phyloP scores from a whole-genome alignment of 2,113 vertebrate species.

The Corydoras maculifer region DNA sequence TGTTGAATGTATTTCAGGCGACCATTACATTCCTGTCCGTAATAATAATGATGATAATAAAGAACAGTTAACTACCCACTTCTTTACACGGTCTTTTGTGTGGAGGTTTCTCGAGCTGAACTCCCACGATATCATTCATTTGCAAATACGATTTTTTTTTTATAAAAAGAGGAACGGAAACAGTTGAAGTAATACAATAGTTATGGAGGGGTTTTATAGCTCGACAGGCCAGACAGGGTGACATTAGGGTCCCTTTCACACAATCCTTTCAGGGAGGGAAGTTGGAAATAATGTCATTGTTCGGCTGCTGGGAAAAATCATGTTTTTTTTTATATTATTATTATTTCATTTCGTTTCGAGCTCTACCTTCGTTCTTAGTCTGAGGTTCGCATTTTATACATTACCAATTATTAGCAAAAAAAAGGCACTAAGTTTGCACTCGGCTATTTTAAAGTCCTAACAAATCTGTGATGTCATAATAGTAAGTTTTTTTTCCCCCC shows the following conservation, averaged over 20 bases:
- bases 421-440: too few species aligned
- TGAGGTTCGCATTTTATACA: too few species aligned
- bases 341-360: too few species aligned
- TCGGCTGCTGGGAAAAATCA: constrained; percentile 8
- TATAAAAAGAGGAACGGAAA: background rate
- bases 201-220: background rate
- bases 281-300: constrained; percentile 10
- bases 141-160: constrained; percentile 3
- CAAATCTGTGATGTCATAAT: too few species aligned
- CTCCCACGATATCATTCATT: constrained; percentile 14
- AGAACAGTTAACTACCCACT: constrained; percentile 66
- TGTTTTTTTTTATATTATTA: background rate
- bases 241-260: background rate
- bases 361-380: too few species aligned
- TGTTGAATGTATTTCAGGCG: constrained; percentile 72
- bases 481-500: too few species aligned
- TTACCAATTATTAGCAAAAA: too few species aligned
- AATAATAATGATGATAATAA: constrained; percentile 75
- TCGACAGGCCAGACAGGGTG: background rate
- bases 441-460: too few species aligned
- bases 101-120: constrained; percentile 20
- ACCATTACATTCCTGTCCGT: constrained; percentile 68
- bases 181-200: background rate
- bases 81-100: constrained; percentile 38
- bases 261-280: background rate